Evolutionary conservation across 2,113 vertebrate genomes (phyloP).

Genomic region (Hydrochoerus hydrochaeris): DNA sequence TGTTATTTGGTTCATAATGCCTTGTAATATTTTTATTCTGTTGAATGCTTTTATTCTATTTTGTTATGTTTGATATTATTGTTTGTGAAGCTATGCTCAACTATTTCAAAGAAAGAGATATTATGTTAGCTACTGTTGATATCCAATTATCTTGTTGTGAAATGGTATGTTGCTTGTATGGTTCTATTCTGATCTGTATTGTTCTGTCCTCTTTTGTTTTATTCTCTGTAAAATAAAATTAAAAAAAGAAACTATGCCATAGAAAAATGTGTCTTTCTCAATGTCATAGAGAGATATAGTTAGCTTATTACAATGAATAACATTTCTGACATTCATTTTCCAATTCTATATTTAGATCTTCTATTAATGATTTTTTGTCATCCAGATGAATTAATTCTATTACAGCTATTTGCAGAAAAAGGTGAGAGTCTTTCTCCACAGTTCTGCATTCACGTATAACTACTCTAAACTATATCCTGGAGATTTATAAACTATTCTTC

Average conservation of each 20-base stretch:
- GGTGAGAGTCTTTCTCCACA: not conserved
- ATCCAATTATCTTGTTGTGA: no score
- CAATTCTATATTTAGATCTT: not conserved
- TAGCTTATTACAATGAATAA: conserved; percentile 14
- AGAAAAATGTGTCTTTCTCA: conserved; percentile 31
- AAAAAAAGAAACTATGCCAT: not conserved
- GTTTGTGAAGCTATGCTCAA: no score
- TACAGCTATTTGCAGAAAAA: not conserved
- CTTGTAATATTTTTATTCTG: no score
- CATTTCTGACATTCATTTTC: not conserved
- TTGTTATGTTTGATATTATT: no score
- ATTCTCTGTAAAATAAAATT: no score
- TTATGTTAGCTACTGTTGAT: no score
- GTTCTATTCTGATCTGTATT: no score
- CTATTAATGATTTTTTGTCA: conserved; percentile 23
- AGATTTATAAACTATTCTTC: not conserved
- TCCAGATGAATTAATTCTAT: conserved; percentile 29
- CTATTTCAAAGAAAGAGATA: no score
- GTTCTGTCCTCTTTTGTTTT: no score
- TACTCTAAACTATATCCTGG: not conserved
- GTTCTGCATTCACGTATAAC: not conserved
- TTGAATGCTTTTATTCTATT: no score
- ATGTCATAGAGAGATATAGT: not conserved
- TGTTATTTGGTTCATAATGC: no score
- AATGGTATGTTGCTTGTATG: no score